phyloP scores from a whole-genome alignment of 1,140 invertebrate species.

The Pseudachorutes palmiensis region DNA sequence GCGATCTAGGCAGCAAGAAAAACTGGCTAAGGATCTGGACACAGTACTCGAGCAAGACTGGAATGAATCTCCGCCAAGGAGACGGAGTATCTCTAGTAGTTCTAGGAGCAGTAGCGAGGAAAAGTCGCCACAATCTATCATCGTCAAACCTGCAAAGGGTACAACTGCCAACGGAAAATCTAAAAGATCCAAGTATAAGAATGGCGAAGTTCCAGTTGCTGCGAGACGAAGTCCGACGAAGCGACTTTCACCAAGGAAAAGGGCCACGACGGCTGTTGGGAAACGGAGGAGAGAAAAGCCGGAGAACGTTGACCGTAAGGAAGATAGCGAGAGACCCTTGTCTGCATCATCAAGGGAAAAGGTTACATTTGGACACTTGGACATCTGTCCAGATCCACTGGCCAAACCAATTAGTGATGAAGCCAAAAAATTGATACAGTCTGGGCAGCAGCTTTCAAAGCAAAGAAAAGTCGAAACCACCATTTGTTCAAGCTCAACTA shows the following conservation, averaged over 20 bases:
- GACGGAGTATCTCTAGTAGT: too few species aligned
- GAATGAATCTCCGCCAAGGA: too few species aligned
- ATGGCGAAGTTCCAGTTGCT: too few species aligned
- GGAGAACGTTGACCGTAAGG: not conserved
- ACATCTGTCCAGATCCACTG: constrained; percentile 24
- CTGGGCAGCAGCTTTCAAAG: not conserved
- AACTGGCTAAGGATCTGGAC: too few species aligned
- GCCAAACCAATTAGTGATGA: constrained; percentile 27
- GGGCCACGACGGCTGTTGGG: not conserved
- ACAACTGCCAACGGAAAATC: not conserved
- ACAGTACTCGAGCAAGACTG: too few species aligned
- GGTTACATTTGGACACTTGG: constrained; percentile 22
- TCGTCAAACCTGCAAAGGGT: not conserved
- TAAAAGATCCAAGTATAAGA: not conserved
- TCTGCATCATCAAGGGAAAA: constrained; percentile 9
- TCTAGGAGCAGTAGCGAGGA: too few species aligned
- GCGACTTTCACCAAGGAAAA: not conserved
- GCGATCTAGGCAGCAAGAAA: too few species aligned
- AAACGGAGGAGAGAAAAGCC: not conserved
- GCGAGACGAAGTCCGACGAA: too few species aligned
- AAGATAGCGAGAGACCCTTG: not conserved
- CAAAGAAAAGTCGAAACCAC: not conserved
- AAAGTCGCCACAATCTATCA: not conserved
- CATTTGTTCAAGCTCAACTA: not conserved
- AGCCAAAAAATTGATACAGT: constrained; percentile 22